Conservation (phyloP, 2,888 invertebrate genomes). For the Phrixothrix hirtus region DNA sequence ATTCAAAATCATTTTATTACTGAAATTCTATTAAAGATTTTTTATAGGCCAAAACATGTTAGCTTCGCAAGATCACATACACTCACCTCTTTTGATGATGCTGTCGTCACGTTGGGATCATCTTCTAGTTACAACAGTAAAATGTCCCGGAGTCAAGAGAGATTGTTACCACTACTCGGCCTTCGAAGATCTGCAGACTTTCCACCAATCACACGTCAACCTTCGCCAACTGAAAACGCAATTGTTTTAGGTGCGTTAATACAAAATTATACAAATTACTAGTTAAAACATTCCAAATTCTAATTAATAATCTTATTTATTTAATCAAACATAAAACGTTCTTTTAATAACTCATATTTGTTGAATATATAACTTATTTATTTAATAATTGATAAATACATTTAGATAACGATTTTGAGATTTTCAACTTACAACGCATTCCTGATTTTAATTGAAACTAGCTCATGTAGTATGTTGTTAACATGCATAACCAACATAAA, state of each 20-base stretch:
- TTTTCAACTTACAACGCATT: too few relatives aligned
- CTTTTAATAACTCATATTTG: too few relatives aligned
- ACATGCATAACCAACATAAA: too few relatives aligned
- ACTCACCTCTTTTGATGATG: conserved; percentile 80
- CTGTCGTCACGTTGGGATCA: conserved; percentile 56
- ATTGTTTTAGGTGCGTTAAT: conserved; percentile 60
- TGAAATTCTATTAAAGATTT: too few relatives aligned
- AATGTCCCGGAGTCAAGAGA: conserved; percentile 66
- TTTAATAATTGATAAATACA: background rate
- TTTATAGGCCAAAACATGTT: conserved; percentile 79
- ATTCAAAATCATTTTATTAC: too few relatives aligned
- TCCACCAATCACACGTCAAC: conserved; percentile 56
- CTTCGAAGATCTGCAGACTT: conserved; percentile 61
- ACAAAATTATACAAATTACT: background rate
- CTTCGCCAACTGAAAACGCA: conserved; percentile 60
- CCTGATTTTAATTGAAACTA: too few relatives aligned
- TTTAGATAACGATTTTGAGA: too few relatives aligned
- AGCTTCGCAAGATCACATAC: conserved; percentile 89
- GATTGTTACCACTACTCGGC: conserved; percentile 68
- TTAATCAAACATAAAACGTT: too few relatives aligned
- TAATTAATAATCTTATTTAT: too few relatives aligned
- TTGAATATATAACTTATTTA: background rate
- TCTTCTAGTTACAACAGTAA: conserved; percentile 52
- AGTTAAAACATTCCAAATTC: too few relatives aligned
- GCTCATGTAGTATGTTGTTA: too few relatives aligned